Base-by-base conservation (phyloP, 2,888 invertebrate genomes). In the Phengaris alcon region DNA sequence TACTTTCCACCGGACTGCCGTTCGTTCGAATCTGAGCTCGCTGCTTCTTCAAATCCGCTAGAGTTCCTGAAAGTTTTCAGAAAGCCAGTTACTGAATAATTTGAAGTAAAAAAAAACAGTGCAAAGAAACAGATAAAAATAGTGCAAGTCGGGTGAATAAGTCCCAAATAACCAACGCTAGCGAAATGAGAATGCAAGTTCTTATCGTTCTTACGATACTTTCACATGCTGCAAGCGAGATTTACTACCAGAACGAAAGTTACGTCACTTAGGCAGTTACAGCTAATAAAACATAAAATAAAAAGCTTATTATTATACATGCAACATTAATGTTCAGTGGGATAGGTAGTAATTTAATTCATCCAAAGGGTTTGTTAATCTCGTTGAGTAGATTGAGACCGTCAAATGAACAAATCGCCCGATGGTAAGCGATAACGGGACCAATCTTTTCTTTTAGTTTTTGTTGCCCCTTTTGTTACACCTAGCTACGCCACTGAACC, bases 31-130 rank as follows among this genome's bases (percentile, higher is more conserved):
- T 97, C 84, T 97, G 97, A 79, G 97, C 95, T 79, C 98, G 95
- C 86, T 98, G 98, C 88, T 98, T 98, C 93, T 99, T 99, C 88
- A 98, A 94, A 90, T 98, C 98, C 75, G 64, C 64, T 64, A 64
- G 64, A 64, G 64, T 64, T 64, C 64, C 64, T 94, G 90, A 73
- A 92, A 93, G 57, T 77, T 74, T 78, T 75, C 70, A 78, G 8
- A 10, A 64, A 44, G 35, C 12, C 52, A 12, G 52, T 44, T 44
- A 8, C 13, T 64, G 13, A 7, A 64, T 44, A 35, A 13, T 35
- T 35, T 9, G 35, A 2, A 12, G 6, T 10, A 64, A 44, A 64
- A 35, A 5, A 5, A 35, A 64, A 64, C 35, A 64, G 59, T 64
- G 59, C 59, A 64, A 35, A 64, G 10, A 15, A 57, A 57, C 35